phyloP scores from a whole-genome alignment of 2,797 vertebrate species.

The Momotus momota region DNA sequence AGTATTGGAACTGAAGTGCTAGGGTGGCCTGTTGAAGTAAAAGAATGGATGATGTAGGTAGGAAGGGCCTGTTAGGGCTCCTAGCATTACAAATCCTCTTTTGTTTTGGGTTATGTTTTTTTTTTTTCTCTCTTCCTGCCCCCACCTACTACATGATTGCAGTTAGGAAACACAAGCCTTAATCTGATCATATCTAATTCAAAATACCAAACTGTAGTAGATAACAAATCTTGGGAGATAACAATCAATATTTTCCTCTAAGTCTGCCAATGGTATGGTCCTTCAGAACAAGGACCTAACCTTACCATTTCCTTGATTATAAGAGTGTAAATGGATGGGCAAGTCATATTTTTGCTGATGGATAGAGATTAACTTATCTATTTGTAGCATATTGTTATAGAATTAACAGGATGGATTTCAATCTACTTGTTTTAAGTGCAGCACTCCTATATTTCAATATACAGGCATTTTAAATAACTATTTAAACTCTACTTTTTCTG shows the following conservation, averaged over 20 bases:
- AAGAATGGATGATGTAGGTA: neutral
- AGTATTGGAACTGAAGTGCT: neutral
- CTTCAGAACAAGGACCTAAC: neutral
- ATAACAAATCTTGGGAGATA: neutral
- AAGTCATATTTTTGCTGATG: neutral
- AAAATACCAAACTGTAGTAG: neutral
- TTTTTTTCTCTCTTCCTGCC: too few species aligned
- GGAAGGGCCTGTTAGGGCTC: neutral
- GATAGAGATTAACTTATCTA: neutral
- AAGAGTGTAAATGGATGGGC: neutral
- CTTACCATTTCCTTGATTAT: neutral
- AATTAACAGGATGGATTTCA: neutral
- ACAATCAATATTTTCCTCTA: neutral
- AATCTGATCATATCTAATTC: neutral
- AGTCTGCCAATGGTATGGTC: neutral
- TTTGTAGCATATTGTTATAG: neutral
- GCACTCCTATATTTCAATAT: neutral
- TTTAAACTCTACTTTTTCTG: neutral
- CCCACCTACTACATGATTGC: fast-evolving
- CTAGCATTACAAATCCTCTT: neutral
- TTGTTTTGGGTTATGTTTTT: too few species aligned
- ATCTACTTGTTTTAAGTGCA: neutral
- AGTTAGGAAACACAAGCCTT: neutral
- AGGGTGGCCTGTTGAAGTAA: neutral
- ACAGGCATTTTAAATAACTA: neutral